phyloP scores from a whole-genome alignment of 2,113 vertebrate species.

The Struthio camelus region DNA sequence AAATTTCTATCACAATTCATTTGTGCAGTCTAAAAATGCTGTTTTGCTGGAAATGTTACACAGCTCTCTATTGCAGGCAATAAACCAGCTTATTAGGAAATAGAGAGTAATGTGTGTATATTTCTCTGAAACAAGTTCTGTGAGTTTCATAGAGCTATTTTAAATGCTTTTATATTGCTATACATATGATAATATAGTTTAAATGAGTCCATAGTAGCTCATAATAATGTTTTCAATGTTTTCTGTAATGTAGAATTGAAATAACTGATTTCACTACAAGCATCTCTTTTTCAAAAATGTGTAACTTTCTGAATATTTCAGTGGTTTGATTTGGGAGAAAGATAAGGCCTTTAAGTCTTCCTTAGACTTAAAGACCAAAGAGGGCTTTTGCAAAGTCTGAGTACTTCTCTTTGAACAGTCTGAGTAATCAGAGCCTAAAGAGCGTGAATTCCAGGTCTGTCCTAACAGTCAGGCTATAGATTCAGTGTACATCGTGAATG shows the following conservation, averaged over 20 bases:
- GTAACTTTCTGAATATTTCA: neutral
- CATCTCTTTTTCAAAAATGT: neutral
- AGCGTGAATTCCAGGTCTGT: neutral
- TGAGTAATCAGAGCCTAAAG: neutral
- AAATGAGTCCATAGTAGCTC: neutral
- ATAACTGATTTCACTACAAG: neutral
- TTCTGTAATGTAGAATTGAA: neutral
- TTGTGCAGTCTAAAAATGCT: neutral
- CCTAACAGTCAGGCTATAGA: neutral
- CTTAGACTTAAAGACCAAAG: neutral
- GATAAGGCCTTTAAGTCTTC: neutral
- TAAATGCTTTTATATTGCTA: neutral
- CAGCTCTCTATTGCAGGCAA: neutral
- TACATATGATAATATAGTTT: neutral
- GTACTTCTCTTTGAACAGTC: neutral
- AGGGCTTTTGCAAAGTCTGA: neutral
- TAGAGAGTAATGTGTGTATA: neutral
- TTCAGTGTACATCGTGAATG: neutral
- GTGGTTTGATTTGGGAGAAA: neutral
- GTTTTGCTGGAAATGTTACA: neutral
- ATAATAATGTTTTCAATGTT: neutral
- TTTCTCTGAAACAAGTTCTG: neutral
- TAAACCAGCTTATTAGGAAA: neutral
- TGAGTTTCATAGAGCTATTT: neutral
- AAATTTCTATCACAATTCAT: neutral